Conservation (phyloP, 2,888 invertebrate genomes). For the Eumacrocentrus americanus region DNA sequence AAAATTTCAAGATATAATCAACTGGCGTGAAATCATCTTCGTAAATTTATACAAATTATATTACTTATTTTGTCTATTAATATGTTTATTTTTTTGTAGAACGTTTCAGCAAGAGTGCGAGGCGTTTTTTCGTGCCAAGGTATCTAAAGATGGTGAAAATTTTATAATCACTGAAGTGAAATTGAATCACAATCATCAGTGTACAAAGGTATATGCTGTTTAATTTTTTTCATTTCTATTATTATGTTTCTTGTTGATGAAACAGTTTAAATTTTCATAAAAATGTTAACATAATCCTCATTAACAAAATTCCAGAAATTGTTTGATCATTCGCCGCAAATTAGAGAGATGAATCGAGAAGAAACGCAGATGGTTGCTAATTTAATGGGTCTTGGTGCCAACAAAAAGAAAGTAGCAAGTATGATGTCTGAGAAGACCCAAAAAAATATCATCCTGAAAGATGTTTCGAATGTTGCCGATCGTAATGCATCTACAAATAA, state of each 20-base stretch:
- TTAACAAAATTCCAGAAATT: conserved; percentile 24
- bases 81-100: conserved; percentile 10
- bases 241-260: conserved; percentile 7
- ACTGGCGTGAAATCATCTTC: conserved; percentile 10
- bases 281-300: too few species aligned
- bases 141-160: conserved; percentile 14
- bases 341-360: conserved; percentile 1
- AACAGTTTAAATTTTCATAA: too few species aligned
- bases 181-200: conserved; percentile 25
- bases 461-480: not conserved
- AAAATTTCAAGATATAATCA: conserved; percentile 14
- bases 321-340: conserved; percentile 23
- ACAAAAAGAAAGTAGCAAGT: not conserved
- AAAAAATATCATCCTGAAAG: too few species aligned
- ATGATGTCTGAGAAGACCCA: not conserved
- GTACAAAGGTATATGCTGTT: conserved; percentile 13
- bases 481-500: conserved; percentile 13
- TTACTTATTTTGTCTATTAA: conserved; percentile 11
- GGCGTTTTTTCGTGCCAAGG: conserved; percentile 11
- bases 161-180: conserved; percentile 10
- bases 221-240: not conserved
- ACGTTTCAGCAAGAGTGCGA: conserved; percentile 28
- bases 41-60: too few species aligned
- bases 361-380: too few species aligned
- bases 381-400: too few species aligned